Evolutionary conservation across 2,113 vertebrate genomes (phyloP).

Genomic region (Astur gentilis): DNA sequence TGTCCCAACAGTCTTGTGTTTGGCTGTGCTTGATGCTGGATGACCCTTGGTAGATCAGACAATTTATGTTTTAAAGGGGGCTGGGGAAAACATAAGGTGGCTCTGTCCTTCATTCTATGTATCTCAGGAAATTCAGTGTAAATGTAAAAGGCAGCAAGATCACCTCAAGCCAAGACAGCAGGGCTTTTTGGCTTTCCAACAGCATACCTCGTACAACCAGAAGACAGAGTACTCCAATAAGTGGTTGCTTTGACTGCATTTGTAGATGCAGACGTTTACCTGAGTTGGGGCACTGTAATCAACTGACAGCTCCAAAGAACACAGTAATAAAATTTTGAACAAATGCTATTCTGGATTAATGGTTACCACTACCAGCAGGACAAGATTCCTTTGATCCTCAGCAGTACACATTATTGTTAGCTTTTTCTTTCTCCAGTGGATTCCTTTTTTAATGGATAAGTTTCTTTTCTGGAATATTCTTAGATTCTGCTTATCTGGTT

Average conservation of each 20-base stretch:
- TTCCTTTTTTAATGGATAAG: background rate
- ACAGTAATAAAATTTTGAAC: background rate
- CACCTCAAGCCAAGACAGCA: background rate
- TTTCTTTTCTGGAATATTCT: background rate
- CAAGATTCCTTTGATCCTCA: background rate
- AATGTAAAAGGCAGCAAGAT: background rate
- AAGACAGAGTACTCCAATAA: background rate
- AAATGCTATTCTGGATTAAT: background rate
- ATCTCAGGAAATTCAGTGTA: background rate
- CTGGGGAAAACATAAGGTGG: background rate
- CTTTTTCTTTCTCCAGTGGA: background rate
- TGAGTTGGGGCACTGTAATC: background rate
- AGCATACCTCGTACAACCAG: background rate
- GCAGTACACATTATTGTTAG: background rate
- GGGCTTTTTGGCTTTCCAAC: background rate
- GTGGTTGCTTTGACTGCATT: background rate
- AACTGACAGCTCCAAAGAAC: background rate
- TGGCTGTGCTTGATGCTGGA: background rate
- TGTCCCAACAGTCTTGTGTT: background rate
- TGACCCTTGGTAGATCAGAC: background rate
- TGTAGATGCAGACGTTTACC: background rate
- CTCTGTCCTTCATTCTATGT: background rate
- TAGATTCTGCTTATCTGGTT: background rate
- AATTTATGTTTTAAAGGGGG: background rate
- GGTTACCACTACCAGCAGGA: background rate